These are phyloP conservation scores for Solenopsis fugax DNA, from an alignment of 1,140 invertebrate genomes.

Conservation along the genomic window DNA sequence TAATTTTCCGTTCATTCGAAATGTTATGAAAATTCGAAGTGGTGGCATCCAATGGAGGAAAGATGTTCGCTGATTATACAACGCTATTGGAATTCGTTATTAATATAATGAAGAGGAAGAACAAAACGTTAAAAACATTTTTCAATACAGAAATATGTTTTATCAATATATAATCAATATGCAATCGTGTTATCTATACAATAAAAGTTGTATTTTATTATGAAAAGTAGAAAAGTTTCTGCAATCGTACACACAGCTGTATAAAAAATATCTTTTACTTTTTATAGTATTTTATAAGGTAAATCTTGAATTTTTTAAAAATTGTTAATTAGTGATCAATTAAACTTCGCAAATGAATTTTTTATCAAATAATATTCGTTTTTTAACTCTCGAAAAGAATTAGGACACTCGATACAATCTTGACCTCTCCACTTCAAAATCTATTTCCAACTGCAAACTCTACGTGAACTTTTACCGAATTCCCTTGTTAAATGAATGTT, in stretches of 20 bases:
- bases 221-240: background rate
- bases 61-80: slow-evolving; percentile 1
- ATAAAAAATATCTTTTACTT: background rate
- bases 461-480: background rate
- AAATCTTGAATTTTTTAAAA: background rate
- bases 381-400: background rate
- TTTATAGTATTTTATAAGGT: background rate
- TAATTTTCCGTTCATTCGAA: slow-evolving; percentile 11
- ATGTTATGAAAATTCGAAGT: background rate
- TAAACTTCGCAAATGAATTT: background rate
- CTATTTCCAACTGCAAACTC: background rate
- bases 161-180: background rate
- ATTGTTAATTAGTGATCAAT: slow-evolving; percentile 4
- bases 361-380: background rate
- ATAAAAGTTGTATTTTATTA: background rate
- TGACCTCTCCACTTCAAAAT: slow-evolving; percentile 6
- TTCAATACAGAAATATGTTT: background rate
- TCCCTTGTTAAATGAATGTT: slow-evolving; percentile 7
- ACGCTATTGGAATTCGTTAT: background rate
- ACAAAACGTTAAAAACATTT: slow-evolving; percentile 9
- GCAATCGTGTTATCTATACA: background rate
- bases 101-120: background rate
- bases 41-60: background rate
- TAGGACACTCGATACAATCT: background rate
- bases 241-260: background rate